phyloP scores from a whole-genome alignment of 2,797 vertebrate genomes.

The Oreochromis mossambicus region DNA sequence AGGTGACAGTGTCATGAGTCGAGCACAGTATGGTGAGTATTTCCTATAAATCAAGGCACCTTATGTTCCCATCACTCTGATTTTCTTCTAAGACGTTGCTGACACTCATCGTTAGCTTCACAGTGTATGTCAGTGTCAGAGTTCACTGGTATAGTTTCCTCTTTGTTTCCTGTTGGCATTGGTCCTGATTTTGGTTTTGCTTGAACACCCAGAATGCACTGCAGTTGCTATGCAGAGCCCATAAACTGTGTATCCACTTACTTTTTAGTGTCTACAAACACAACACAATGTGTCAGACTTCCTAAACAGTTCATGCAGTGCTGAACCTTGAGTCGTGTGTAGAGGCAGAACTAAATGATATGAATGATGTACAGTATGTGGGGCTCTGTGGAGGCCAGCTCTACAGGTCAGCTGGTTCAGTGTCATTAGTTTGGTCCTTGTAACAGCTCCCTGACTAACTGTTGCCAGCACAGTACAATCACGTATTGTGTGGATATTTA shows the following conservation, averaged over 20 bases:
- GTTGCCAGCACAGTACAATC: neutral
- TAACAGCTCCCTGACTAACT: neutral
- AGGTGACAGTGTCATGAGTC: neutral
- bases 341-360: neutral
- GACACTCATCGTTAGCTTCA: neutral
- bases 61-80: neutral
- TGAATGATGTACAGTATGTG: neutral
- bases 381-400: neutral
- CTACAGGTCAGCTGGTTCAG: fast-evolving
- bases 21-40: neutral
- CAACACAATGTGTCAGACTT: neutral
- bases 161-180: neutral
- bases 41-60: neutral
- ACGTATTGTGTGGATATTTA: neutral
- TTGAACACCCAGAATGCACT: neutral
- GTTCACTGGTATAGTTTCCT: neutral
- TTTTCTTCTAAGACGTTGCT: neutral
- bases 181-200: neutral
- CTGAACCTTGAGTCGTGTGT: neutral
- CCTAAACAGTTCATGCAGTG: neutral
- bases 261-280: neutral
- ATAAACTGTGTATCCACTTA: neutral
- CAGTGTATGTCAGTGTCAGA: neutral
- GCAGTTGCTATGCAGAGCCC: neutral
- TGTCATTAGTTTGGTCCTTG: neutral